Percentiles rank a stretch among this genome's conserved stretches.
phyloP scores from a whole-genome alignment of 2,888 invertebrate genomes.

The Herminia tarsipennalis region DNA sequence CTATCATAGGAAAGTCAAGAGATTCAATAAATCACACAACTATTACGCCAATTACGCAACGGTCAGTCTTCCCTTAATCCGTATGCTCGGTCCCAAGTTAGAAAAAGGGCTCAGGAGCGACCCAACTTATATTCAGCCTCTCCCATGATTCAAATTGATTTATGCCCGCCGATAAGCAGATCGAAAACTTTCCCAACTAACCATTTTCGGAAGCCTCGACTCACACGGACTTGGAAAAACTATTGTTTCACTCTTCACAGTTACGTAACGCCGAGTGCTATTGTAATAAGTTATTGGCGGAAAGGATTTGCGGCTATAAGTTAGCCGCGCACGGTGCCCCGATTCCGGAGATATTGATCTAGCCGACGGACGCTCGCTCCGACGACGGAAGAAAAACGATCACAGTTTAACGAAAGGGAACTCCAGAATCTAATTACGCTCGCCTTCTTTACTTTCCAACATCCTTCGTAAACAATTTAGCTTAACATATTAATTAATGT shows the following conservation, averaged over 20 bases:
- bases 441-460: constrained; percentile 24
- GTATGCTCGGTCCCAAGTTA: constrained; percentile 64
- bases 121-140: constrained; percentile 66
- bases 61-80: constrained; percentile 76
- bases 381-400: constrained; percentile 63
- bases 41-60: constrained; percentile 82
- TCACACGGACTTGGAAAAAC: constrained; percentile 52
- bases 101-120: constrained; percentile 74
- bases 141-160: constrained; percentile 81
- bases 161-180: constrained; percentile 77
- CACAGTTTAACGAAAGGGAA: constrained; percentile 50
- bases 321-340: constrained; percentile 71
- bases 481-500: constrained; percentile 31
- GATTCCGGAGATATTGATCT: constrained; percentile 79
- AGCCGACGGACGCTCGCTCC: constrained; percentile 55
- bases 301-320: constrained; percentile 71
- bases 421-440: constrained; percentile 50
- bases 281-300: constrained; percentile 73
- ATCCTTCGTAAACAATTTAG: constrained; percentile 35
- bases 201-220: constrained; percentile 47
- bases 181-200: constrained; percentile 64
- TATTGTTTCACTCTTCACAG: constrained; percentile 64
- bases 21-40: constrained; percentile 73
- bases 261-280: constrained; percentile 56
- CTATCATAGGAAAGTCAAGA: constrained; percentile 23